Evolutionary conservation across 2,888 invertebrate species (phyloP).

Genomic region (Itoplectis maculator): DNA sequence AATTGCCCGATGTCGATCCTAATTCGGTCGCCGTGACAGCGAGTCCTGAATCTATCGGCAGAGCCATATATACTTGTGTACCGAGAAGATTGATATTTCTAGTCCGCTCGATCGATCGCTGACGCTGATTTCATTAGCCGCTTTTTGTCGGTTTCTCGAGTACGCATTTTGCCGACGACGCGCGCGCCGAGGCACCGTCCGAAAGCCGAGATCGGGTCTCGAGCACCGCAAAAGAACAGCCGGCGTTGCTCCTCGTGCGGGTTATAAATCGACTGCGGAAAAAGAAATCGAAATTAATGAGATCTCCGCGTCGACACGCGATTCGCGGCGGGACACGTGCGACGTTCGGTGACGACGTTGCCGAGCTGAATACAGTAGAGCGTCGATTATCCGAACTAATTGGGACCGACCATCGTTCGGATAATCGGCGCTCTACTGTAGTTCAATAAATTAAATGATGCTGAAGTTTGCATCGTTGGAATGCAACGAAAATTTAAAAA

Average conservation of each 20-base stretch:
- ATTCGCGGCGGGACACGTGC: background rate
- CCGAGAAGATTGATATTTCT: constrained; percentile 37
- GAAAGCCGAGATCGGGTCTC: constrained; percentile 23
- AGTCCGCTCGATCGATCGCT: constrained; percentile 16
- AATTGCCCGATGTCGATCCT: constrained; percentile 1
- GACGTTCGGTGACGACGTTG: constrained; percentile 25
- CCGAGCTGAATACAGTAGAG: constrained; percentile 8
- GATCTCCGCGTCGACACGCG: constrained; percentile 36
- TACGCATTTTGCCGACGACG: constrained; percentile 24
- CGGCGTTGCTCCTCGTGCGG: constrained; percentile 14
- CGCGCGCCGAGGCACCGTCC: constrained; percentile 6
- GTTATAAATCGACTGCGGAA: constrained; percentile 50
- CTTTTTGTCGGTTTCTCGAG: constrained; percentile 4
- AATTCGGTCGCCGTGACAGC: background rate
- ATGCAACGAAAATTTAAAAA: too few species aligned
- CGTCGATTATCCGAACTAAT: too few species aligned
- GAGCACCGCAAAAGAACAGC: background rate
- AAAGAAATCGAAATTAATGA: constrained; percentile 59
- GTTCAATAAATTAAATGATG: too few species aligned
- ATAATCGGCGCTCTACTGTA: too few species aligned
- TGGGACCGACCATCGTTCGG: too few species aligned
- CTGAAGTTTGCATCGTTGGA: too few species aligned
- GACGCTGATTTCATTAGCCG: constrained; percentile 12
- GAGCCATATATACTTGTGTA: background rate
- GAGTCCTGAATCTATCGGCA: background rate